A percentile compares a stretch with the other conserved stretches of the same genome.
Evolutionary conservation across 2,888 invertebrate genomes (phyloP).

Genomic region (Hedychridium roseum): DNA sequence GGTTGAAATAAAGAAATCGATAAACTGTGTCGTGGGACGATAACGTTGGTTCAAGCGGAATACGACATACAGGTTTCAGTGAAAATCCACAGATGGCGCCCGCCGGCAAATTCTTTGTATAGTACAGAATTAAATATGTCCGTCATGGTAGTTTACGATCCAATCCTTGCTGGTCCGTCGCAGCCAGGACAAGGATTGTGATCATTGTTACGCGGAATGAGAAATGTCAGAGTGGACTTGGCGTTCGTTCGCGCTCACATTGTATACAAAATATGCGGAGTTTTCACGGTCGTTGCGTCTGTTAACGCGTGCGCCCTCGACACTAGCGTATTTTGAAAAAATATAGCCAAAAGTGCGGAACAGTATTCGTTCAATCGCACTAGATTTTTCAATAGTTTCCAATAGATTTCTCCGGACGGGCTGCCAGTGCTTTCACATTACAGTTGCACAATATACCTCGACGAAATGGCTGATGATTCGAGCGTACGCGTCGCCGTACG

Average conservation of each 20-base stretch:
- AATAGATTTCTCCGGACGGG: conserved; percentile 12
- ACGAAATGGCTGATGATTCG: conserved; percentile 60
- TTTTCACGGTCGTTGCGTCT: conserved; percentile 23
- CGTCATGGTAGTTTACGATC: conserved; percentile 19
- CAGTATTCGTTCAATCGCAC: conserved; percentile 19
- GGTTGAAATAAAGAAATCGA: background rate
- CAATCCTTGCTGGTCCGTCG: conserved; percentile 19
- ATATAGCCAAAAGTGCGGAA: no score
- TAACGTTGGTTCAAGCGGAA: background rate
- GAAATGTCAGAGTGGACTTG: conserved; percentile 30
- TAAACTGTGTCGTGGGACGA: background rate
- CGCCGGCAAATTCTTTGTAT: background rate
- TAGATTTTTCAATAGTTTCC: conserved; percentile 17
- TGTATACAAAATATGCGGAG: conserved; percentile 26
- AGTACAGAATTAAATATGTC: conserved; percentile 32
- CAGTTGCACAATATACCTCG: conserved; percentile 19
- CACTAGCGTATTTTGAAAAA: conserved; percentile 12
- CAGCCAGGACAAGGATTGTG: conserved; percentile 9
- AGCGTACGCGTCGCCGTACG: conserved; percentile 62
- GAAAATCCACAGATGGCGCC: conserved; percentile 18
- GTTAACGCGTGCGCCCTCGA: conserved; percentile 33
- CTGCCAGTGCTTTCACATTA: conserved; percentile 18
- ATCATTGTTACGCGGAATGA: conserved; percentile 18
- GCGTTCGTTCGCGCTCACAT: conserved; percentile 18
- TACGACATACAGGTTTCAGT: no score